Base-by-base conservation (phyloP, 1,140 invertebrate species). In the Dendrolimus kikuchii region DNA sequence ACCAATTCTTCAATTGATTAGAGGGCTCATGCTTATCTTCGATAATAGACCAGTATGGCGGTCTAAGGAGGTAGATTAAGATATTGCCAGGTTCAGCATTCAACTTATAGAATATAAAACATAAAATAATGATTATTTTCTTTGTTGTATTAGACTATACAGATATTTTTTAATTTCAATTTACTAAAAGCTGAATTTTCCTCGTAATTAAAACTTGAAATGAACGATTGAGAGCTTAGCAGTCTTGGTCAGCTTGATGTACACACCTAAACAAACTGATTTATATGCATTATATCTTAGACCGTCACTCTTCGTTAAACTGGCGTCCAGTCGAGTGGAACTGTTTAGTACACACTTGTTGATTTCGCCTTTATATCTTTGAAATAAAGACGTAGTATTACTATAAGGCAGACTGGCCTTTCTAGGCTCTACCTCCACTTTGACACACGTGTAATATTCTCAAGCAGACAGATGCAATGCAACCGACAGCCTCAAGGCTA, bases 251-350 rank as follows among this genome's bases (percentile, higher is more conserved):
- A 48, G 54, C 56, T 57, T 45, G 56, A 56, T 46, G 56, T 52
- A 53, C 55, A 60, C 59, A 71, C 71, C 71, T 71, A 64, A 69
- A 60, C 62, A 54, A 59, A 62, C 61, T 23, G 23, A 23, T 23
- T 23, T 23, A 23, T 23, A 65, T 48, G 46, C 53, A 56, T 62
- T 67, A 62, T 66, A 61, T 65, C 64, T 68, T 71, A 68, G 62
- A 69, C 68, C 56, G 64, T 74, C 71, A 66, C 53, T 68, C 54
- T 55, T 66, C 56, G 59, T 74, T 66, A 71, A 43, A 63, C 51
- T 53, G 44, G 46, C 51, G 51, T 45, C 56, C 68, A 65, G 44
- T 59, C 54, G 60, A 58, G 55, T 65, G 57, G 49, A 67, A 65
- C 60, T 50, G 8, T 37, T 39, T 50, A 50, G 47, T 51, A 10